Percentiles rank a stretch among this genome's conserved stretches.
Evolutionary conservation across 2,797 vertebrate genomes (phyloP).

Genomic region (Ateles fusciceps): DNA sequence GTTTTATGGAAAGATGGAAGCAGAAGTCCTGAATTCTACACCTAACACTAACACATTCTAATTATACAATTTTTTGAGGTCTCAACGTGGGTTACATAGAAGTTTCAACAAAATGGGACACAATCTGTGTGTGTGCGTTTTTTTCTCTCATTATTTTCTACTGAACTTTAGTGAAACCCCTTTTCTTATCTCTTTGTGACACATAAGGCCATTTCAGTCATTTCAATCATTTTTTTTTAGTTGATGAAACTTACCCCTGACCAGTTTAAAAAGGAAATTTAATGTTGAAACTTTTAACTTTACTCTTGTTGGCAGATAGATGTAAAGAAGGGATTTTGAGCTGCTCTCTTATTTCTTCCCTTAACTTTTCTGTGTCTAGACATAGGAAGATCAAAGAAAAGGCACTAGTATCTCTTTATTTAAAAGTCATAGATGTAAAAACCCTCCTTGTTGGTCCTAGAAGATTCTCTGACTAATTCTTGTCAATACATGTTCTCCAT

Average conservation of each 20-base stretch:
- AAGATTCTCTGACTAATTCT: not conserved
- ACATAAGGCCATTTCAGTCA: not conserved
- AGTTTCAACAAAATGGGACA: not conserved
- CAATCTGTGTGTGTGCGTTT: not conserved
- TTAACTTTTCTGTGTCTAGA: not conserved
- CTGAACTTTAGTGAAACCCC: not conserved
- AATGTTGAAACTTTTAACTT: not conserved
- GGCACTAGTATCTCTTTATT: not conserved
- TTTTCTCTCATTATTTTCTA: not conserved
- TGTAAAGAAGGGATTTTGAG: not conserved
- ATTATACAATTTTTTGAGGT: not conserved
- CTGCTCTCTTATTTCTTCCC: not conserved
- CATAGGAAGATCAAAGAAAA: not conserved
- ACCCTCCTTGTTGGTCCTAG: not conserved
- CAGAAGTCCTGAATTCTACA: not conserved
- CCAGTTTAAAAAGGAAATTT: not conserved
- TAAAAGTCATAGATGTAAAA: not conserved
- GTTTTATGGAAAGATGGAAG: not conserved
- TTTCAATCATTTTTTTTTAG: not conserved
- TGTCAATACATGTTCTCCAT: rapidly evolving
- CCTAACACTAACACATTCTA: not conserved
- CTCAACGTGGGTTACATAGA: not conserved
- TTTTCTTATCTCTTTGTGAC: not conserved
- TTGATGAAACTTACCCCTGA: not conserved
- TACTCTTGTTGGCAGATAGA: not conserved